Evolutionary conservation across 2,797 vertebrate genomes (phyloP).

Genomic region (Spinus pinus): DNA sequence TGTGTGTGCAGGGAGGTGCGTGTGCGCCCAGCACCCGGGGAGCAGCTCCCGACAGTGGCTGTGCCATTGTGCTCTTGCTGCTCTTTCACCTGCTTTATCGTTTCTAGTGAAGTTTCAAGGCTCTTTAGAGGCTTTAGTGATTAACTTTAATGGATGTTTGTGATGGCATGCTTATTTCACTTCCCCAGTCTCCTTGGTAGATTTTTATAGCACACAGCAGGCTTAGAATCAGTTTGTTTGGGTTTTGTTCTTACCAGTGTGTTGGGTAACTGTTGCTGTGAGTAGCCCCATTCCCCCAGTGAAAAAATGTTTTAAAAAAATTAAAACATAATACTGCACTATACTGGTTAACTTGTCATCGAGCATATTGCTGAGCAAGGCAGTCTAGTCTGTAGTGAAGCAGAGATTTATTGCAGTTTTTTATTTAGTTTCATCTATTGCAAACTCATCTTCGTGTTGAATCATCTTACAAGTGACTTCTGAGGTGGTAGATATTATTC

Average conservation of each 20-base stretch:
- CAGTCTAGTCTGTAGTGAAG: background rate
- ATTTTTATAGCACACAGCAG: background rate
- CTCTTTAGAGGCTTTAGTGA: background rate
- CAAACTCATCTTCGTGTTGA: background rate
- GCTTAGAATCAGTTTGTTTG: background rate
- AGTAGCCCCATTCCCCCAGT: background rate
- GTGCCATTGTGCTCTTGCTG: rapidly evolving
- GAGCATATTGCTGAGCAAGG: background rate
- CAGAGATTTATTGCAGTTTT: background rate
- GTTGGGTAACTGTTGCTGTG: background rate
- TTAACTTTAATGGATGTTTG: background rate
- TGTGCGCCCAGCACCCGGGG: rapidly evolving
- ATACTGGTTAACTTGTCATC: background rate
- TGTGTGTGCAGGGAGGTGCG: background rate
- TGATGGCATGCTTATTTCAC: background rate
- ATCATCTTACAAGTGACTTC: background rate
- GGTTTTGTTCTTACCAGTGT: background rate
- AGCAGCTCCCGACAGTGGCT: background rate
- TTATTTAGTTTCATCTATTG: background rate
- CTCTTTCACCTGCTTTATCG: background rate
- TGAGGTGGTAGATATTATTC: background rate
- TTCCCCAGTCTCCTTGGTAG: background rate
- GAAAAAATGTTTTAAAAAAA: background rate
- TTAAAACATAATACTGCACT: background rate
- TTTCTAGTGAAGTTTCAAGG: background rate